Evolutionary conservation across 92 coral and sea anemone genomes (phyloP), one percentile per base, ranked within the genome.

Genomic region (Scolanthus callimorphus): DNA sequence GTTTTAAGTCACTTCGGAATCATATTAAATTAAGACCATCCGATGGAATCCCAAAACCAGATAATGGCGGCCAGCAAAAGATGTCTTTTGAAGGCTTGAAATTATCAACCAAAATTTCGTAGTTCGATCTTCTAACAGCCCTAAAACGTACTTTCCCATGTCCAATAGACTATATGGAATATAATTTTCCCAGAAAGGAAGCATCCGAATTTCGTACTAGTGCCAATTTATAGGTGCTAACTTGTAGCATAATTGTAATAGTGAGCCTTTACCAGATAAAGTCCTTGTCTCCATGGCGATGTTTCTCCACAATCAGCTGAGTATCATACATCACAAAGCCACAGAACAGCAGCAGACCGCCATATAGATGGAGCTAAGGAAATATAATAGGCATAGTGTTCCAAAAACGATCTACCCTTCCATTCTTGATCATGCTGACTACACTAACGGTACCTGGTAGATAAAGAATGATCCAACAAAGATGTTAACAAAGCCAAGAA

Each of bases 361-460:
- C 96, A 65, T 88, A 92, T 50, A 92, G 77, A 50, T 92, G 90
- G 29, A 92, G 60, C 98, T 92, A 34, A n/a, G n/a, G n/a, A n/a
- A n/a, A n/a, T n/a, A n/a, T n/a, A n/a, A n/a, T n/a, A n/a, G n/a
- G n/a, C n/a, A n/a, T n/a, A n/a, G n/a, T n/a, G n/a, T n/a, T n/a
- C n/a, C n/a, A n/a, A n/a, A n/a, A n/a, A n/a, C n/a, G n/a, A n/a
- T n/a, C n/a, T n/a, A n/a, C n/a, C n/a, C n/a, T n/a, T n/a, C n/a
- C n/a, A n/a, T n/a, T n/a, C n/a, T n/a, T n/a, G n/a, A n/a, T n/a
- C n/a, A n/a, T n/a, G n/a, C n/a, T n/a, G n/a, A n/a, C n/a, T n/a
- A n/a, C n/a, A n/a, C n/a, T n/a, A n/a, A n/a, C n/a, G n/a, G n/a
- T 46, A 92, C 98, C 98, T 92, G 92, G 82, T 78, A 80, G 31